Evolutionary conservation across 1,140 invertebrate genomes (phyloP).

Genomic region (Bombyx mori): DNA sequence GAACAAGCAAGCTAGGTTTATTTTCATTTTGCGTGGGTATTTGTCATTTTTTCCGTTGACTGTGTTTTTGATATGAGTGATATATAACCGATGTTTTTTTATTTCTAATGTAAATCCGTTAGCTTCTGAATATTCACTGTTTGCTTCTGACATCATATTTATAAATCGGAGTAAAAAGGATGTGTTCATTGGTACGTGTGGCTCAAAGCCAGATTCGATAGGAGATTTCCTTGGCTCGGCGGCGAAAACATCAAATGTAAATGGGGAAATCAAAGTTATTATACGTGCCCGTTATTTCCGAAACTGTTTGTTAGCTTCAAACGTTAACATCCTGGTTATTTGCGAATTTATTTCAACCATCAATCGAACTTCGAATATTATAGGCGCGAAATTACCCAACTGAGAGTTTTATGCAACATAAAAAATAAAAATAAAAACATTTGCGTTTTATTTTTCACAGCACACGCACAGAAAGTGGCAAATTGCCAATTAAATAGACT

Average conservation of each 20-base stretch:
- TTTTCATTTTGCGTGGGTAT: too few species aligned
- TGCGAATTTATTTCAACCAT: conserved; percentile 10
- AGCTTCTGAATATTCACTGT: not conserved
- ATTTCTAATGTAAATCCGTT: too few species aligned
- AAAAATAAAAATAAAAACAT: conserved; percentile 4
- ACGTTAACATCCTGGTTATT: conserved; percentile 13
- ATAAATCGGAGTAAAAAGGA: conserved; percentile 4
- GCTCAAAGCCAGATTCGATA: conserved; percentile 3
- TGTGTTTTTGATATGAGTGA: too few species aligned
- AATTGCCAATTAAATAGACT: conserved; percentile 28
- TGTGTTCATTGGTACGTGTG: conserved; percentile 3
- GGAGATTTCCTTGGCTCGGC: not conserved
- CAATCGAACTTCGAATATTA: conserved; percentile 13
- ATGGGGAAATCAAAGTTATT: conserved; percentile 3
- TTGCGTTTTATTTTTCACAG: conserved; percentile 20
- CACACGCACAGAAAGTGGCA: conserved; percentile 28
- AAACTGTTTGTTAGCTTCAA: conserved; percentile 4
- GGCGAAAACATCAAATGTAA: conserved; percentile 1
- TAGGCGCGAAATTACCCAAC: conserved; percentile 6
- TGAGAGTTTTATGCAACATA: conserved; percentile 6
- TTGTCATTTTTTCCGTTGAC: too few species aligned
- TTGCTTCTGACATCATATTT: conserved; percentile 7
- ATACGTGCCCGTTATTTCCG: not conserved
- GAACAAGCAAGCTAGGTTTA: too few species aligned
- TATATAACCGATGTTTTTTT: too few species aligned